Percentiles rank a stretch among this genome's conserved stretches.
Evolutionary conservation across 2,113 vertebrate genomes (phyloP).

Genomic region (Platysternon megacephalum): DNA sequence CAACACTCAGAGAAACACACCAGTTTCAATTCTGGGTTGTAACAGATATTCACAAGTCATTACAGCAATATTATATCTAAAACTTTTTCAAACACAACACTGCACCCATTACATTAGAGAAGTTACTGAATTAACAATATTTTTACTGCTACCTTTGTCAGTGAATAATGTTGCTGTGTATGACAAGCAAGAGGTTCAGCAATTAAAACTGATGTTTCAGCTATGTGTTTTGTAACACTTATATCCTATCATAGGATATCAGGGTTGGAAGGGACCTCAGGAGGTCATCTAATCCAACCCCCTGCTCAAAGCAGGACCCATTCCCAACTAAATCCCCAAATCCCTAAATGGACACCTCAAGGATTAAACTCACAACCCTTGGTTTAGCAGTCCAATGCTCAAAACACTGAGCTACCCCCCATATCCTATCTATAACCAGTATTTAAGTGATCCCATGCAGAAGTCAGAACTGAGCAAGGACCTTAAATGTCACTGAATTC

Average conservation of each 20-base stretch:
- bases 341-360: no score
- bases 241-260: no score
- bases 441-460: background rate
- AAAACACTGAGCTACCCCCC: no score
- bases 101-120: background rate
- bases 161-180: background rate
- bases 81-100: background rate
- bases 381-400: no score
- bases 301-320: no score
- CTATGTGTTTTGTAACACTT: no score
- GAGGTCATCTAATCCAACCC: no score
- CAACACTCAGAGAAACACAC: fast-evolving
- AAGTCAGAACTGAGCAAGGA: background rate
- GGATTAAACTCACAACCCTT: no score
- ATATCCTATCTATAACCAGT: background rate
- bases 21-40: background rate
- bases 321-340: no score
- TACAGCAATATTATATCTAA: background rate
- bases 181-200: background rate
- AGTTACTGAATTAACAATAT: background rate
- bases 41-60: background rate
- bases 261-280: no score
- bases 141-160: background rate
- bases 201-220: background rate
- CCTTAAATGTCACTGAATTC: background rate